A percentile compares a stretch with the other conserved stretches of the same genome.
These are phyloP conservation scores for Amblyteles armatorius DNA, from an alignment of 2,888 invertebrate species.

Conservation along the genomic window DNA sequence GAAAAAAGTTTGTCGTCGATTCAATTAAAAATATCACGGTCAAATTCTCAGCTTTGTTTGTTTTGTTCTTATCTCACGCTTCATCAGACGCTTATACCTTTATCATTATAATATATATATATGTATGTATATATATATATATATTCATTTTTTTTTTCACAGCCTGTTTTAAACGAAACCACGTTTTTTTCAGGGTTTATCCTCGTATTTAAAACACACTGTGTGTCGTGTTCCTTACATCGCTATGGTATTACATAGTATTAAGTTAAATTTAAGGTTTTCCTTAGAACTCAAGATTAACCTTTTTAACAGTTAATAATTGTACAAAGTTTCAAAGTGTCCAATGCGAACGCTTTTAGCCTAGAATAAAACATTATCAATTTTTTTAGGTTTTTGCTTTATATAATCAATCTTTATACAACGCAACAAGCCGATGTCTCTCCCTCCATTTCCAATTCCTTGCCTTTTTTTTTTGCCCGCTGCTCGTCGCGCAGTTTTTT, in stretches of 20 bases:
- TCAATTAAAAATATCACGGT: conserved; percentile 64
- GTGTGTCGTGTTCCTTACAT: conserved; percentile 70
- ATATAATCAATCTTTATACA: conserved; percentile 62
- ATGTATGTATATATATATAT: conserved; percentile 65
- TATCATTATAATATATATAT: conserved; percentile 68
- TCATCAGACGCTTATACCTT: conserved; percentile 70
- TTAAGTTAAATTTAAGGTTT: conserved; percentile 64
- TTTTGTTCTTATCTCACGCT: conserved; percentile 35
- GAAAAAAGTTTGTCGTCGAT: conserved; percentile 54
- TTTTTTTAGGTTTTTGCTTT: conserved; percentile 38
- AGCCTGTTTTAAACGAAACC: conserved; percentile 80
- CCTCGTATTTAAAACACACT: conserved; percentile 77
- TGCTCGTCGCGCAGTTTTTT: conserved; percentile 2
- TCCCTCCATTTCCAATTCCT: conserved; percentile 10
- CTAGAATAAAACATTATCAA: conserved; percentile 60
- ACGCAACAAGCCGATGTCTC: conserved; percentile 46
- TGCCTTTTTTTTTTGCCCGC: not conserved
- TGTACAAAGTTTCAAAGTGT: conserved; percentile 73
- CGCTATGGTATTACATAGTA: conserved; percentile 67
- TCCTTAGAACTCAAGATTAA: conserved; percentile 70
- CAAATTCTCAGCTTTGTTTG: conserved; percentile 51
- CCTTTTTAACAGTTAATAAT: conserved; percentile 69
- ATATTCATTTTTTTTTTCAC: conserved; percentile 72
- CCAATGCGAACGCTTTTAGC: conserved; percentile 53
- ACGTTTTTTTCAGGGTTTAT: conserved; percentile 66